phyloP scores from a whole-genome alignment of 2,797 vertebrate genomes.

The Lophotriccus pileatus region DNA sequence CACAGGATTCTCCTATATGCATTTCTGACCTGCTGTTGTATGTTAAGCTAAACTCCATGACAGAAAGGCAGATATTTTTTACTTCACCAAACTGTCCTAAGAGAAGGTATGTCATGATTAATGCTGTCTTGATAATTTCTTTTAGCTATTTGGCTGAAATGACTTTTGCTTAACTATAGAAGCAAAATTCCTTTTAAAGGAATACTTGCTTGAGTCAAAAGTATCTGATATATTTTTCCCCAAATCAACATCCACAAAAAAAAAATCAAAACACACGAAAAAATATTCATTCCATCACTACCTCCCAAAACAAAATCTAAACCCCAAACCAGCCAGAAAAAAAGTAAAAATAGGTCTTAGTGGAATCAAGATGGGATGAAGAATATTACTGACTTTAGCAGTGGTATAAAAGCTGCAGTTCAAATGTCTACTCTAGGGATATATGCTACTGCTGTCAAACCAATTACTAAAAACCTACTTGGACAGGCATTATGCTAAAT shows the following conservation, averaged over 20 bases:
- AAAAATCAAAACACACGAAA: background rate
- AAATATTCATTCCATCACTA: background rate
- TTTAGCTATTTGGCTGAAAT: background rate
- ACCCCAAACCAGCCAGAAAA: background rate
- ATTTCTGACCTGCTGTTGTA: background rate
- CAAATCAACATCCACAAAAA: background rate
- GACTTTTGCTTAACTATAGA: background rate
- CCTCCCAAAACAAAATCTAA: accelerated
- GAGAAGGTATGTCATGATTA: background rate
- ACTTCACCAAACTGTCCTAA: background rate
- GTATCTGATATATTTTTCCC: background rate
- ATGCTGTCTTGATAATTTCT: background rate
- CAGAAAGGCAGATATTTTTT: background rate
- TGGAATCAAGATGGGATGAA: background rate
- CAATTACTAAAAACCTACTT: background rate
- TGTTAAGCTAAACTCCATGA: background rate
- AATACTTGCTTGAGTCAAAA: background rate
- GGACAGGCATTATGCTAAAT: background rate
- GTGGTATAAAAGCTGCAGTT: background rate
- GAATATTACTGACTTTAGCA: background rate
- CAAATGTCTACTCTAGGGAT: background rate
- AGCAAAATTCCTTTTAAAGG: background rate
- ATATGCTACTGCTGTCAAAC: background rate
- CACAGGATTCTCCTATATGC: background rate
- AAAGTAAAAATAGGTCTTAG: background rate